Evolutionary conservation across 2,113 vertebrate genomes (phyloP).

Genomic region (Brachyistius frenatus): DNA sequence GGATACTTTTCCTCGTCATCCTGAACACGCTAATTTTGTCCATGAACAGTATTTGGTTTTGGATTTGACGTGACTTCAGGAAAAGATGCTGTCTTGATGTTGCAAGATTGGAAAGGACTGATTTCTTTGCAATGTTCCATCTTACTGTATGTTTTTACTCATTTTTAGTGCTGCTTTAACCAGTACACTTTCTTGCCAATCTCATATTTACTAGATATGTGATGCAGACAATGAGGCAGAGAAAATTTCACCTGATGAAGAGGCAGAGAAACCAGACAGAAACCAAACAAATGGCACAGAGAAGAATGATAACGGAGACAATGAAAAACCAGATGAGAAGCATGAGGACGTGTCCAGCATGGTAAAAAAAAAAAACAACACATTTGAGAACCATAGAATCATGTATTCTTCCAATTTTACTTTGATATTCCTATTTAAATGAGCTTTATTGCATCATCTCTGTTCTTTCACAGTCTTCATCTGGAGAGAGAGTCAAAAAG

Average conservation of each 20-base stretch:
- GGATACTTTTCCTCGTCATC: neutral
- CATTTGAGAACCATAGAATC: neutral
- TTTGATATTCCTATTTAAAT: neutral
- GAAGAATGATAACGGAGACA: slow-evolving; percentile 26
- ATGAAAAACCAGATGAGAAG: slow-evolving; percentile 26
- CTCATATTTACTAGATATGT: slow-evolving; percentile 74
- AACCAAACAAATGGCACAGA: slow-evolving; percentile 3
- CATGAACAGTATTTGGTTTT: neutral
- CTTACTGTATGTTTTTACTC: neutral
- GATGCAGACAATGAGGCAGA: slow-evolving; percentile 79
- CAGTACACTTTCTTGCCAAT: neutral
- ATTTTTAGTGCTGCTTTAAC: neutral
- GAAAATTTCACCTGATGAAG: slow-evolving; percentile 65
- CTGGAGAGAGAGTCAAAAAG: slow-evolving; percentile 84
- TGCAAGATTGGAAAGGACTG: too few species aligned
- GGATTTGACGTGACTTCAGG: too few species aligned
- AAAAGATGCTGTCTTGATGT: too few species aligned
- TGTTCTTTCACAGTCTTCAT: slow-evolving; percentile 55
- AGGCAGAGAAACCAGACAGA: slow-evolving; percentile 45
- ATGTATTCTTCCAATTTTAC: neutral
- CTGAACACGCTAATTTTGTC: neutral
- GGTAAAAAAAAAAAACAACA: slow-evolving; percentile 42
- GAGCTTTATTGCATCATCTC: neutral
- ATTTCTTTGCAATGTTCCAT: neutral
- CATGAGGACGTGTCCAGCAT: slow-evolving; percentile 47